These are phyloP conservation scores for Sapajus apella DNA, from an alignment of 2,113 vertebrate species.

Conservation along the genomic window DNA sequence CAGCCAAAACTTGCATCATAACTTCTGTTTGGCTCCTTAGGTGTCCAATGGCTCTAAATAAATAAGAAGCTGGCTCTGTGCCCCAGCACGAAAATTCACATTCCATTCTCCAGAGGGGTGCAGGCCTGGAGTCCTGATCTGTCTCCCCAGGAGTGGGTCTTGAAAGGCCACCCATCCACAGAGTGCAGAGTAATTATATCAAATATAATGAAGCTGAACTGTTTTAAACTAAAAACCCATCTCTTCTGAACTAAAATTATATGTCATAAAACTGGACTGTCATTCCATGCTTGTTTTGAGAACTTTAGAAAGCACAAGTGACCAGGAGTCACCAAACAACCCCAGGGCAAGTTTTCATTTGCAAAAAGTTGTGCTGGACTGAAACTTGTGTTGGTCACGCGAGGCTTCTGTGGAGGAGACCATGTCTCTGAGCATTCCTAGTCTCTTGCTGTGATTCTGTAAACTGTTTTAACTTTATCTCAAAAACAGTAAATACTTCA, in stretches of 20 bases:
- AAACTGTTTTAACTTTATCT: background rate
- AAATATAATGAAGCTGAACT: background rate
- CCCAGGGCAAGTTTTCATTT: background rate
- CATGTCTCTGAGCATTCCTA: background rate
- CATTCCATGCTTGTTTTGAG: background rate
- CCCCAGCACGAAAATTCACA: background rate
- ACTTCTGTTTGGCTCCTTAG: slow-evolving; percentile 23
- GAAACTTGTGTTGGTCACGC: background rate
- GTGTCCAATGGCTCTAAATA: background rate
- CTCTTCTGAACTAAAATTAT: slow-evolving; percentile 22
- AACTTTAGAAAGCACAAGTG: background rate
- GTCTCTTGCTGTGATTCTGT: background rate
- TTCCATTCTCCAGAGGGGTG: slow-evolving; percentile 5
- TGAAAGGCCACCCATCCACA: background rate
- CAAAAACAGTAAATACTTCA: background rate
- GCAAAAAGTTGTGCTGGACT: background rate
- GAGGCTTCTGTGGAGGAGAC: background rate
- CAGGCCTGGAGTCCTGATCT: background rate
- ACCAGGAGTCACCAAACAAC: background rate
- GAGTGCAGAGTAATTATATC: background rate
- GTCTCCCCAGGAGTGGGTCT: background rate
- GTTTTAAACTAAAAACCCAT: background rate
- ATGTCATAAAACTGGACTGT: background rate
- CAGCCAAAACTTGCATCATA: slow-evolving; percentile 52
- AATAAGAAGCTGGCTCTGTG: slow-evolving; percentile 53